These are phyloP conservation scores for Epizoanthus rinbou DNA, from an alignment of 92 coral and sea anemone species.

Conservation along the genomic window DNA sequence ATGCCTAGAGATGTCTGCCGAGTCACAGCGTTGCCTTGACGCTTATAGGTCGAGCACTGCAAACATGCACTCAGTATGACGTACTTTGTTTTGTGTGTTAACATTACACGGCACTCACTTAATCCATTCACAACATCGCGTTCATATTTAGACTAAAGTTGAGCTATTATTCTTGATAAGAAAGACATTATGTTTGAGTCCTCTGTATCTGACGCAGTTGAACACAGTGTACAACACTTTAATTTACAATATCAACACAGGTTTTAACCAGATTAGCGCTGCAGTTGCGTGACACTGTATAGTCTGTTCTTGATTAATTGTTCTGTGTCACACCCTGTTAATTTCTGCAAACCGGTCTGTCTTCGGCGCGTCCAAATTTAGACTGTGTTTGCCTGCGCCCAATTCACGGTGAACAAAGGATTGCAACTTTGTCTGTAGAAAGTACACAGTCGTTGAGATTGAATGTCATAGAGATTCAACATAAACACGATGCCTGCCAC, in stretches of 20 bases:
- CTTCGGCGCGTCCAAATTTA: constrained; percentile 31
- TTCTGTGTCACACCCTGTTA: constrained; percentile 29
- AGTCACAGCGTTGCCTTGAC: constrained; percentile 16
- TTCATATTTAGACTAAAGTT: not conserved
- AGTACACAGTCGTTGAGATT: constrained; percentile 9
- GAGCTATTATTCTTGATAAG: not conserved
- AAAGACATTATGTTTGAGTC: not conserved
- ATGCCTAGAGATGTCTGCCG: not conserved
- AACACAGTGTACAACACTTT: not conserved
- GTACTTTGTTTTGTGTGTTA: not conserved
- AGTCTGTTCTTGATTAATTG: constrained; percentile 4
- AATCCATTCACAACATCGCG: too few relatives aligned
- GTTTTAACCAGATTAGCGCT: not conserved
- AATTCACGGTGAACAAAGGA: constrained; percentile 25
- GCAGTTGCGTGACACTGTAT: constrained; percentile 23
- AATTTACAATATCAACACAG: not conserved
- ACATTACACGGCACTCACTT: not conserved
- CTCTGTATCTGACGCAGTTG: not conserved
- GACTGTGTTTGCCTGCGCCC: constrained; percentile 40
- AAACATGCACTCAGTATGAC: not conserved
- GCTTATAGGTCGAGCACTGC: not conserved
- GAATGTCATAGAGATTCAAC: constrained; percentile 31
- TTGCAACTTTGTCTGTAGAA: constrained; percentile 19
- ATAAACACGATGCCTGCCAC: constrained; percentile 33
- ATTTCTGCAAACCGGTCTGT: constrained; percentile 21